Percentiles rank a stretch among this genome's conserved stretches.
These are phyloP conservation scores for Aproaerema taeniolella DNA, from an alignment of 2,888 invertebrate genomes.

Conservation along the genomic window DNA sequence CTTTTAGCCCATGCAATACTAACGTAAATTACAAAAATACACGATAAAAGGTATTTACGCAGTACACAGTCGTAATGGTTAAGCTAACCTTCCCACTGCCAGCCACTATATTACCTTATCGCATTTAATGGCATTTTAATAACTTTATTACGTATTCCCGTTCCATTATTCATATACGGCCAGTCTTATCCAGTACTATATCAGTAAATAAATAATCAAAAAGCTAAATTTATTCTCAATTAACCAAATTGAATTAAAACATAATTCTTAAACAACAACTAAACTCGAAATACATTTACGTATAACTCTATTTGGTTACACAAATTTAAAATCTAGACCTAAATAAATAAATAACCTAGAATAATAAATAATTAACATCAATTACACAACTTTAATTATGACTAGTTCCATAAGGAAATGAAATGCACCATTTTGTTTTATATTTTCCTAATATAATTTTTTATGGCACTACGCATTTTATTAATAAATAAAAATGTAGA, in stretches of 20 bases:
- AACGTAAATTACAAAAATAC: too few relatives aligned
- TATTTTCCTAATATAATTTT: conserved; percentile 20
- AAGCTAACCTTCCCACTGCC: too few relatives aligned
- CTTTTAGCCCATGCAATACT: too few relatives aligned
- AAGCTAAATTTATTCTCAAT: neutral
- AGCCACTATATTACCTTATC: conserved; percentile 14
- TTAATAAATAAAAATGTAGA: conserved; percentile 14
- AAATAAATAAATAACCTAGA: conserved; percentile 20
- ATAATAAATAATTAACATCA: conserved; percentile 19
- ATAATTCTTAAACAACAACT: neutral
- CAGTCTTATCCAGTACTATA: conserved; percentile 43
- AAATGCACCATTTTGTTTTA: conserved; percentile 58
- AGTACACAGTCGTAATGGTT: too few relatives aligned
- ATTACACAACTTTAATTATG: conserved; percentile 39
- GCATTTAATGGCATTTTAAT: conserved; percentile 25
- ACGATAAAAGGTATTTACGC: too few relatives aligned
- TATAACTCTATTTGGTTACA: neutral
- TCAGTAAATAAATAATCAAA: neutral
- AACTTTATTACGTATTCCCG: conserved; percentile 43
- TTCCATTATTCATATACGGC: conserved; percentile 38
- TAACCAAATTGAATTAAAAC: neutral
- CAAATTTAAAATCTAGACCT: conserved; percentile 21
- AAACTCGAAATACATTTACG: neutral
- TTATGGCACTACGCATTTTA: conserved; percentile 48
- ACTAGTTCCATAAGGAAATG: conserved; percentile 61